Base-by-base conservation (phyloP, 2,888 invertebrate genomes). In the Hirtodrosophila duncani region DNA sequence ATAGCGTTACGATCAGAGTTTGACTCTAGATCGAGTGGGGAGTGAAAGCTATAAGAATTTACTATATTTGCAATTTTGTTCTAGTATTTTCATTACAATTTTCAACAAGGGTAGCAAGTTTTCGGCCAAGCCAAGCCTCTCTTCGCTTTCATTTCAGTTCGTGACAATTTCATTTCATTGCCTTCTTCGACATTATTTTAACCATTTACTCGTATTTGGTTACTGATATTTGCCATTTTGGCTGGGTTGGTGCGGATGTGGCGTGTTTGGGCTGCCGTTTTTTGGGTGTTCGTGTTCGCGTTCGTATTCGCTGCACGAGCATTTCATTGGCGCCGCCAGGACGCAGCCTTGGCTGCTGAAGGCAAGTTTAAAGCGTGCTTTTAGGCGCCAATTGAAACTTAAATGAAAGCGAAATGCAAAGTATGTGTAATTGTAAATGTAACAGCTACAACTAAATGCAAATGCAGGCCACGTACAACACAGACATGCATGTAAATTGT, bases 101-200 rank as follows among this genome's bases (percentile, higher is more conserved):
- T 24, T 21, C 10, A n/a, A n/a, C n/a, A n/a, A n/a, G n/a, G n/a
- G 5, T 39, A 39, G 9, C 27, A 3, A 18, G 17, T 41, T 36
- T 10, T 36, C 18, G 29, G 43, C 26, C 34, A n/a, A n/a, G n/a
- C n/a, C n/a, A n/a, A n/a, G n/a, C n/a, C 29, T 33, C 8, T 9
- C 11, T 17, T 42, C 4, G 16, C 17, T 29, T 48, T 29, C 56
- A 42, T 52, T 27, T 61, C 48, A 55, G 68, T 69, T 72, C 78
- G 78, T 72, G 71, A 80, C 81, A 80, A 72, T 80, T 72, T 65
- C 81, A 57, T 72, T 72, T 77, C 74, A 80, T 80, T 77, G 80
- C 57, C 56, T 75, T 77, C 60, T 68, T 69, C n/a, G n/a, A n/a
- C 62, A 77, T 58, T 78, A 72, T 77, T 80, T 72, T 72, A 65